These are phyloP conservation scores for Myiagra hebetior DNA, from an alignment of 2,113 vertebrate genomes.

Conservation along the genomic window DNA sequence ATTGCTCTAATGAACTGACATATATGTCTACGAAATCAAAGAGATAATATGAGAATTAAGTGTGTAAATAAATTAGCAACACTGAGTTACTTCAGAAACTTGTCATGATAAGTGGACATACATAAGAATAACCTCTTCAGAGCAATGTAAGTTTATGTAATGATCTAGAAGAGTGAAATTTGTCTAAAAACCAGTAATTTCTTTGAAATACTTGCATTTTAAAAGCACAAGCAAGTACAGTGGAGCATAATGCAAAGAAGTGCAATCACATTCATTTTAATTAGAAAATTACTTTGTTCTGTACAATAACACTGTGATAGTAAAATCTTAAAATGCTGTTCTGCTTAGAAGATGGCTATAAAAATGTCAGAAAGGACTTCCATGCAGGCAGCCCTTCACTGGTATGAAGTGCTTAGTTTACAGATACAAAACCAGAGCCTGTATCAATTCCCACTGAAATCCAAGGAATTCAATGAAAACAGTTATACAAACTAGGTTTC, in stretches of 20 bases:
- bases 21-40: background rate
- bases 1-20: background rate
- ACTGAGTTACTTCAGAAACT: background rate
- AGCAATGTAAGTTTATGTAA: background rate
- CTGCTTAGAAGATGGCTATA: background rate
- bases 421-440: background rate
- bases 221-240: background rate
- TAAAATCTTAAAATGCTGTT: background rate
- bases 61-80: background rate
- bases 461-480: background rate
- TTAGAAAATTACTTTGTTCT: background rate
- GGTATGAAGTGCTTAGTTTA: background rate
- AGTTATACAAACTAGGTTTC: background rate
- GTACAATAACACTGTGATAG: background rate
- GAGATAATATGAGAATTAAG: background rate
- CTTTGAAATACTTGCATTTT: background rate
- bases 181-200: background rate
- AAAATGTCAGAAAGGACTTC: background rate
- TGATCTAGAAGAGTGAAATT: background rate
- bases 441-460: background rate
- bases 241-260: background rate
- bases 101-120: background rate
- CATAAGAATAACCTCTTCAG: background rate
- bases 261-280: background rate
- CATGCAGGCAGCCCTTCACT: background rate